Percentiles rank a stretch among this genome's conserved stretches.
Evolutionary conservation across 1,140 invertebrate genomes (phyloP).

Genomic region (Phocides pigmalion): DNA sequence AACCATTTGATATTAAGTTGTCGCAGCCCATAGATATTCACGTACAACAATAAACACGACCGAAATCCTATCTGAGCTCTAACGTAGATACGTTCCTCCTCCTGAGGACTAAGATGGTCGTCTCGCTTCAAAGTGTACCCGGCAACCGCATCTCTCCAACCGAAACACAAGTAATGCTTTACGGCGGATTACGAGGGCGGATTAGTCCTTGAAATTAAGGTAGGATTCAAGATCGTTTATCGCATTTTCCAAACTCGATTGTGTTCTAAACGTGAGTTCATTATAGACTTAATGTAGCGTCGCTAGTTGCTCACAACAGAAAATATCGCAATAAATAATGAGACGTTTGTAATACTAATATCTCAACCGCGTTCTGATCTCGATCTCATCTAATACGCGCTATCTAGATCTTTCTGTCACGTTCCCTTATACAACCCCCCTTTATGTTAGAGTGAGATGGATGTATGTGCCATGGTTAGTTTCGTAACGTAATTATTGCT

Average conservation of each 20-base stretch:
- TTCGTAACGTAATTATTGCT: constrained; percentile 61
- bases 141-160: too few species aligned
- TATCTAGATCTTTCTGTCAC: constrained; percentile 59
- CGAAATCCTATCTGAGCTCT: too few species aligned
- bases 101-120: too few species aligned
- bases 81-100: too few species aligned
- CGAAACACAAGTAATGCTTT: too few species aligned
- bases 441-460: constrained; percentile 50
- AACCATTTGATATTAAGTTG: too few species aligned
- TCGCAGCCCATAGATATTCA: too few species aligned
- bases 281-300: constrained; percentile 47
- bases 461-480: constrained; percentile 44
- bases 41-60: too few species aligned
- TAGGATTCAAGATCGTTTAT: too few species aligned
- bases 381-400: constrained; percentile 62
- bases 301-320: constrained; percentile 45
- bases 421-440: constrained; percentile 40
- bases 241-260: constrained; percentile 9
- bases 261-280: constrained; percentile 36
- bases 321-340: constrained; percentile 68
- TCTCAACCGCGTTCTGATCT: constrained; percentile 61
- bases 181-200: too few species aligned
- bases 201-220: too few species aligned
- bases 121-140: too few species aligned
- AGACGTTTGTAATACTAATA: constrained; percentile 67